These are phyloP conservation scores for Pelusios castaneus DNA, from an alignment of 2,113 vertebrate genomes.

Conservation along the genomic window DNA sequence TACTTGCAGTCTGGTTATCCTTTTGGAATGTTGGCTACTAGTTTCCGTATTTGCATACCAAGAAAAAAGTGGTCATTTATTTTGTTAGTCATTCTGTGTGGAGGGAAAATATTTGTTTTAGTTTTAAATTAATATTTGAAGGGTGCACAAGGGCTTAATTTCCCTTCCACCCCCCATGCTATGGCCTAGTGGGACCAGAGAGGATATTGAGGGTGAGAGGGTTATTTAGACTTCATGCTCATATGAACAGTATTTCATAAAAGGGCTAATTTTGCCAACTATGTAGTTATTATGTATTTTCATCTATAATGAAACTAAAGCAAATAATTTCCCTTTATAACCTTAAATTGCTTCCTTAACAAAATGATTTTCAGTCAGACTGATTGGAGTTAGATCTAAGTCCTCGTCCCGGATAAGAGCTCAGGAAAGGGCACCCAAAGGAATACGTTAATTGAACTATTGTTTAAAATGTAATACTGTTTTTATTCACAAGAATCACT, in stretches of 20 bases:
- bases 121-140: not conserved
- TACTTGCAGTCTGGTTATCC: no score
- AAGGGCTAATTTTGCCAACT: not conserved
- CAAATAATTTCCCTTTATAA: conserved; percentile 29
- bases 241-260: not conserved
- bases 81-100: conserved; percentile 1
- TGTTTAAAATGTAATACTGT: conserved; percentile 24
- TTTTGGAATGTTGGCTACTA: not conserved
- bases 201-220: not conserved
- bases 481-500: conserved; percentile 3
- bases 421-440: not conserved
- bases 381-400: not conserved
- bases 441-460: not conserved
- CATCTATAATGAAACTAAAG: conserved; percentile 4
- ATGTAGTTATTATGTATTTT: conserved; percentile 17
- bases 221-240: not conserved
- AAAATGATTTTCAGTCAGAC: conserved; percentile 2
- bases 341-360: not conserved
- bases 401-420: not conserved
- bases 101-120: not conserved
- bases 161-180: not conserved
- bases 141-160: not conserved
- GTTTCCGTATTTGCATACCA: not conserved
- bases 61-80: not conserved
- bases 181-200: not conserved